Percentiles rank a stretch among this genome's conserved stretches.
Conservation (phyloP, 2,888 invertebrate species). For the Drosophila cognata region DNA sequence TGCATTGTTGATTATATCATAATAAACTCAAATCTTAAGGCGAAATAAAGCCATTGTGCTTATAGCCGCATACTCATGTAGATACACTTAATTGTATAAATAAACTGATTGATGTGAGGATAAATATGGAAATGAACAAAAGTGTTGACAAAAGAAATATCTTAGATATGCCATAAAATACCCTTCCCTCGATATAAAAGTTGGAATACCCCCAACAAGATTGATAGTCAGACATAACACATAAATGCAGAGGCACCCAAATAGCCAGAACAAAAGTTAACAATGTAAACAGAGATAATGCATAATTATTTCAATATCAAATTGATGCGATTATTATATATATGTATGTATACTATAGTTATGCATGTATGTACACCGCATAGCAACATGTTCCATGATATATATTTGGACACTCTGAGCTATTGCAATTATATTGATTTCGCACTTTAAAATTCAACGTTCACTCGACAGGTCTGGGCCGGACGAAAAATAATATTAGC, state of each 20-base stretch:
- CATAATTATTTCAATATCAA: conserved; percentile 41
- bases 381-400: background rate
- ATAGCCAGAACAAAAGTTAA: background rate
- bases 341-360: too few species aligned
- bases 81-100: conserved; percentile 2
- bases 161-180: background rate
- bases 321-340: conserved; percentile 17
- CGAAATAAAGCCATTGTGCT: background rate
- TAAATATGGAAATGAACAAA: background rate
- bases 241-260: conserved; percentile 1
- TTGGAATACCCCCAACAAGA: background rate
- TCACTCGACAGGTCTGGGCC: conserved; percentile 27
- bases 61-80: background rate
- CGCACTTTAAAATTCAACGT: conserved; percentile 24
- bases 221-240: conserved; percentile 8
- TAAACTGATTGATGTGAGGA: conserved; percentile 22
- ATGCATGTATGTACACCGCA: background rate
- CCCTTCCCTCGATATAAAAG: background rate
- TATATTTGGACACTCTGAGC: background rate
- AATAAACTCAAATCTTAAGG: background rate
- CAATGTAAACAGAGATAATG: conserved; percentile 19
- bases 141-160: background rate
- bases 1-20: background rate
- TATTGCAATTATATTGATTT: conserved; percentile 2
- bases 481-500: conserved; percentile 35